Evolutionary conservation across 2,113 vertebrate species (phyloP).

Genomic region (Psophia crepitans): DNA sequence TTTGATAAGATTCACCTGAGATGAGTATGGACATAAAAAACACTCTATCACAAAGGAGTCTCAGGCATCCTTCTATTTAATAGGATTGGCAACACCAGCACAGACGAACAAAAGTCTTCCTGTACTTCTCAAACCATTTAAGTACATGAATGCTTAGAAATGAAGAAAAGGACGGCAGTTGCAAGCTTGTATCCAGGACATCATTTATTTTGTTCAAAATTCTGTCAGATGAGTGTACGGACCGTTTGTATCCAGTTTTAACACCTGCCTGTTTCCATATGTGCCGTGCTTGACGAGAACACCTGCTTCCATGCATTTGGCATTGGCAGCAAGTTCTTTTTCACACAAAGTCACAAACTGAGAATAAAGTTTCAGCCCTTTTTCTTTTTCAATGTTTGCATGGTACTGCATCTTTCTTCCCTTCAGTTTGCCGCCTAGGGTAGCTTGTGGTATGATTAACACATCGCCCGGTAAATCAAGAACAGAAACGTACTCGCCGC

Average conservation of each 20-base stretch:
- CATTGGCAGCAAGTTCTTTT: constrained; percentile 72
- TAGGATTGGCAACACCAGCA: not conserved
- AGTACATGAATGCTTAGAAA: not conserved
- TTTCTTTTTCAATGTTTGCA: constrained; percentile 87
- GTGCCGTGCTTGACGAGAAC: constrained; percentile 83
- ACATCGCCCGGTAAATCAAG: constrained; percentile 86
- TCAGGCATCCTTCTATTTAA: not conserved
- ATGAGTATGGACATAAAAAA: not conserved
- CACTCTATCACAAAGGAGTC: not conserved
- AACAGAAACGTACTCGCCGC: constrained; percentile 82
- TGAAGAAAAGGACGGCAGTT: not conserved
- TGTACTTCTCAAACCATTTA: not conserved
- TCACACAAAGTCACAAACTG: constrained; percentile 84
- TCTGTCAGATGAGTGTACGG: constrained; percentile 93
- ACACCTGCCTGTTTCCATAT: constrained; percentile 91
- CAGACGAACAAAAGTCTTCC: not conserved
- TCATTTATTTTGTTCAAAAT: constrained; percentile 75
- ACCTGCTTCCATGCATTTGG: constrained; percentile 68
- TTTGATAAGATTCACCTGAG: too few species aligned
- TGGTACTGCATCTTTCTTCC: constrained; percentile 92
- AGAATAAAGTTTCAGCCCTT: constrained; percentile 83
- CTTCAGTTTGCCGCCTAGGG: constrained; percentile 87
- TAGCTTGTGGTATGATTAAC: constrained; percentile 92
- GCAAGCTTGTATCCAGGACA: not conserved
- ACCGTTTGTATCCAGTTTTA: constrained; percentile 91